Evolutionary conservation across 2,888 invertebrate genomes (phyloP), one percentile per base, ranked within the genome.

Genomic region (Leptopilina drosophilae): DNA sequence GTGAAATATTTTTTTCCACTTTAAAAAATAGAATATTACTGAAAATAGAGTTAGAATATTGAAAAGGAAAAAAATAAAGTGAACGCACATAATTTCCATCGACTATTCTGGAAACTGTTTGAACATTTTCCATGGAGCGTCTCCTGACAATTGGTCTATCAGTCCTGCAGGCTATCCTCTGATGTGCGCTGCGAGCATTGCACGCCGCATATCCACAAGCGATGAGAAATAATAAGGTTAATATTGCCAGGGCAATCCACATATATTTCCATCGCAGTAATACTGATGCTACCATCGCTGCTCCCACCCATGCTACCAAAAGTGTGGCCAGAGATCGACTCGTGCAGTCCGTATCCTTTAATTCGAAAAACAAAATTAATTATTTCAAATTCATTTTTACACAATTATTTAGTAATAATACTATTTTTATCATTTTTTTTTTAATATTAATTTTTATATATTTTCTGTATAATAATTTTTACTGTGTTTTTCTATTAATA

Each of bases 211-310:
- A 88, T 42, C 86, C 88, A 77, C 88, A 89, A 65, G 86, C 86
- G 64, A 87, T 76, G 14, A 89, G 79, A 69, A 89, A 89, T n/a
- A 88, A 81, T 42, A 88, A 76, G 42, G 89, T 88, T 42, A 89
- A 62, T 66, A 88, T 78, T 20, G 85, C 86, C 76, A 89, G 82
- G 12, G 88, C 88, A 33, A 89, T 85, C 88, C 89, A 89, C 88
- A 88, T 87, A 77, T 89, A 87, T 65, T 87, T 86, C 89, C 88
- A 88, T 49, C 86, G 84, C 20, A 89, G 78, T 40, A 89, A 79
- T 64, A 88, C 82, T 33, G 88, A 87, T 7, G 88, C 88, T 59
- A 87, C 83, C 85, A 89, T 87, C 4, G 88, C 88, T 8, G 86
- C 87, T 12, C 87, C 85, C 2, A 89, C 85, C 89, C 88, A 89